phyloP scores from a whole-genome alignment of 2,113 vertebrate genomes.

The Upupa epops region DNA sequence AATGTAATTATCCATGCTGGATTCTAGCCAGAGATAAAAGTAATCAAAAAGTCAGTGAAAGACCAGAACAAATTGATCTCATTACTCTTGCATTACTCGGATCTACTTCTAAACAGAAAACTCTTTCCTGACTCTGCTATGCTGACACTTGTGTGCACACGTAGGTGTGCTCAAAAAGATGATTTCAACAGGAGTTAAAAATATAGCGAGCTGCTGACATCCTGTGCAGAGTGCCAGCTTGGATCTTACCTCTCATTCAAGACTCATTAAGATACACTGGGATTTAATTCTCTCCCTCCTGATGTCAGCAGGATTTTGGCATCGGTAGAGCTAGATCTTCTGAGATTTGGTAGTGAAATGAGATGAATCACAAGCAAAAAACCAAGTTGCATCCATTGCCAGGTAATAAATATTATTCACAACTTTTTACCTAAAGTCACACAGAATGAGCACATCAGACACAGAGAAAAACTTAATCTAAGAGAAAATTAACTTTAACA shows the following conservation, averaged over 20 bases:
- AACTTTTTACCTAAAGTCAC: not conserved
- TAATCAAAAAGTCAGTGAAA: constrained; percentile 32
- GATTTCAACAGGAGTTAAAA: not conserved
- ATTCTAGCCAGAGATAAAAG: constrained; percentile 31
- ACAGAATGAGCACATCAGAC: not conserved
- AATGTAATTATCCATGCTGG: constrained; percentile 32
- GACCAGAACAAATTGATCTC: constrained; percentile 9
- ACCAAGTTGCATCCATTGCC: not conserved
- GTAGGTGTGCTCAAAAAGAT: not conserved
- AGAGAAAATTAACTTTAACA: not conserved
- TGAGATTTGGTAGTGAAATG: not conserved
- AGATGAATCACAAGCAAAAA: not conserved
- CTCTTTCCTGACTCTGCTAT: not conserved
- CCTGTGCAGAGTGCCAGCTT: not conserved
- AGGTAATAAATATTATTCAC: not conserved
- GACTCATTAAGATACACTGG: not conserved
- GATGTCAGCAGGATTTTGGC: not conserved
- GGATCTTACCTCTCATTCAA: not conserved
- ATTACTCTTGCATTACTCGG: not conserved
- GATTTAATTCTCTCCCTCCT: not conserved
- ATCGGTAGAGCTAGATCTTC: not conserved
- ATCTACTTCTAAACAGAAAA: not conserved
- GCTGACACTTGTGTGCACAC: not conserved
- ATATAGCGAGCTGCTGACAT: not conserved
- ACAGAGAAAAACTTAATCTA: not conserved